A percentile compares a stretch with the other conserved stretches of the same genome.
phyloP scores from a whole-genome alignment of 2,113 vertebrate genomes.

The Gulo gulo region DNA sequence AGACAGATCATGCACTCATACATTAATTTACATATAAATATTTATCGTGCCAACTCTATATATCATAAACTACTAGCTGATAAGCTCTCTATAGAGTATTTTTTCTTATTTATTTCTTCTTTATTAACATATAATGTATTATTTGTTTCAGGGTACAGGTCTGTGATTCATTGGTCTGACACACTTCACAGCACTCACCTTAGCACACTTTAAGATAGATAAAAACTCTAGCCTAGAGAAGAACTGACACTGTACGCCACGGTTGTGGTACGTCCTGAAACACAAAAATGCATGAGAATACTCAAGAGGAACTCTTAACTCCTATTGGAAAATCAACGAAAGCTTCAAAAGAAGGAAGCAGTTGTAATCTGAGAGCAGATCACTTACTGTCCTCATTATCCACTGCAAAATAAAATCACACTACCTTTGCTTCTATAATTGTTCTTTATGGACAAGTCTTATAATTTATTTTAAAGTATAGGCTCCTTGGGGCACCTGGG shows the following conservation, averaged over 20 bases:
- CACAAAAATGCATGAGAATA: not conserved
- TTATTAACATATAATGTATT: too few relatives aligned
- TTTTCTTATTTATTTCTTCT: too few relatives aligned
- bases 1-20: not conserved
- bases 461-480: not conserved
- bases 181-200: too few relatives aligned
- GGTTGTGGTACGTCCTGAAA: not conserved
- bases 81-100: not conserved
- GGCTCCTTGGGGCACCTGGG: rapidly evolving
- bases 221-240: not conserved
- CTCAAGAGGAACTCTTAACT: not conserved
- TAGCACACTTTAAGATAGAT: not conserved
- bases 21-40: not conserved
- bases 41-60: not conserved
- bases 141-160: too few relatives aligned
- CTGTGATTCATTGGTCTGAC: too few relatives aligned
- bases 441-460: not conserved
- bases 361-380: not conserved
- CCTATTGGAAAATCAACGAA: not conserved
- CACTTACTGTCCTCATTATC: not conserved
- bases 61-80: not conserved
- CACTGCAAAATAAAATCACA: not conserved
- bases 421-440: not conserved
- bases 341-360: not conserved
- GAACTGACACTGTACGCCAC: not conserved